Evolutionary conservation across 1,140 invertebrate species (phyloP), one percentile per base, ranked within the genome.

Genomic region (Latrodectus geometricus): DNA sequence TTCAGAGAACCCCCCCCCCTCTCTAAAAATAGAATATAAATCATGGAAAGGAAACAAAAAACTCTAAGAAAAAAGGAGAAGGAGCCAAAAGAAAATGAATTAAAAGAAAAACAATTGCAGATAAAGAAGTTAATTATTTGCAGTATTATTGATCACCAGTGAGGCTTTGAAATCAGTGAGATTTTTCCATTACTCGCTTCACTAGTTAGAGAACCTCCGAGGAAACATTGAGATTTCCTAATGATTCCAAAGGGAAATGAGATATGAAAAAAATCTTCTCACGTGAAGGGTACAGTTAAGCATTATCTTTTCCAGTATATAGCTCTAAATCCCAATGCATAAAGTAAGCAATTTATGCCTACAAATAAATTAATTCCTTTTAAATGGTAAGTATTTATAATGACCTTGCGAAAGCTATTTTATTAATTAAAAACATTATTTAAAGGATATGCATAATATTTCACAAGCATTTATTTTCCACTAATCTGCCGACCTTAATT

Each of bases 81-180:
- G 49, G 61, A 79, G 68, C 14, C 20, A 52, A 74, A 52, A 20
- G 72, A 35, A 56, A 86, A 86, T 78, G 75, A 86, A 86, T 86
- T 77, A 86, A 86, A 77, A 77, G 48, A 86, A 82, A 85, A 86
- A 86, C 83, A 86, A 86, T 86, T 77, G 74, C 74, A 86, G 74
- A 86, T 86, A 86, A 86, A 86, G 83, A 86, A 86, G 83, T 86
- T 86, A 86, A 86, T 86, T 86, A 86, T 86, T 86, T 86, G 74
- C 76, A 78, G 83, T 77, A 86, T 86, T 86, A 86, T 86, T 78
- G 83, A 86, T 86, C 83, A 86, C 68, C 4, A 20, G 56, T 49
- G n/a, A 23, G 70, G 66, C 75, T 78, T 72, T 15, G 66, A 78
- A 86, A 86, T 86, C 83, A 86, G 83, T 86, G 83, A 69, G 74